These are phyloP conservation scores for Mustelus asterias DNA, from an alignment of 2,113 vertebrate species.

Conservation along the genomic window DNA sequence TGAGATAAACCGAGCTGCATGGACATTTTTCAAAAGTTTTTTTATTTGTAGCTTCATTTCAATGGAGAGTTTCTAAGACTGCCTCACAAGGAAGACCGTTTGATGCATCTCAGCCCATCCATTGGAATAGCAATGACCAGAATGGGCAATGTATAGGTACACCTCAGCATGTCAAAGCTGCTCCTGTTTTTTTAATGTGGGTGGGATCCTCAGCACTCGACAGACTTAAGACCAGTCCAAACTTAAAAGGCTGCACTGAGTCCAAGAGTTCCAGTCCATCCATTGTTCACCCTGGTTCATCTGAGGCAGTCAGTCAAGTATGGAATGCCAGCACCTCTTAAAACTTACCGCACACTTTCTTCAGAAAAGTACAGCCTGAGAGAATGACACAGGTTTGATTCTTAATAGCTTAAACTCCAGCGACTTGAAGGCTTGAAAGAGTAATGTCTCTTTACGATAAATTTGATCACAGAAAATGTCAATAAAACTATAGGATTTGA, in stretches of 20 bases:
- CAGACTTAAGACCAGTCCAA: neutral
- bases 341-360: neutral
- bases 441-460: constrained; percentile 32
- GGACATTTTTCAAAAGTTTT: neutral
- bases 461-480: constrained; percentile 36
- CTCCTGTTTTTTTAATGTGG: neutral
- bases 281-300: neutral
- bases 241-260: neutral
- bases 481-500: constrained; percentile 35
- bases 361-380: neutral
- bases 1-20: no score
- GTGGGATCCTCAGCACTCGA: neutral
- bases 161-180: neutral
- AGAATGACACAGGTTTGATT: constrained; percentile 13
- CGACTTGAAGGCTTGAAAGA: constrained; percentile 18
- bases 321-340: neutral
- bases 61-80: neutral
- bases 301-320: neutral
- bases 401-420: constrained; percentile 23
- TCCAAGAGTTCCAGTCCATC: neutral
- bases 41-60: neutral
- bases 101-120: neutral
- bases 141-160: neutral
- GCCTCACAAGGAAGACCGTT: neutral
- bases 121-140: neutral